These are phyloP conservation scores for Caenorhabditis inopinata DNA, from an alignment of 1,140 invertebrate genomes.

Conservation along the genomic window DNA sequence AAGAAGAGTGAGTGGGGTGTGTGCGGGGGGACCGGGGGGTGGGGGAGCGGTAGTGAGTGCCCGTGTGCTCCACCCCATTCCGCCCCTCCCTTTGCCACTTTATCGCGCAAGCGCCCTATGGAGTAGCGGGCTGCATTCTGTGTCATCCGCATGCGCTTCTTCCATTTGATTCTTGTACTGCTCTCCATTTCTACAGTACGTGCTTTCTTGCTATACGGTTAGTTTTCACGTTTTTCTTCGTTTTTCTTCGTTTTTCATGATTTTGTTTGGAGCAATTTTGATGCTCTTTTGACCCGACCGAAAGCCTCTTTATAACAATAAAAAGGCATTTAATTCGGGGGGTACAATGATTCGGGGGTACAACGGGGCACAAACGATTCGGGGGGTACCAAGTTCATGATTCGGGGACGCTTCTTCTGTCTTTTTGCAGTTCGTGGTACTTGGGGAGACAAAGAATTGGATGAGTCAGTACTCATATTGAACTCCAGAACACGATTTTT, in stretches of 20 bases:
- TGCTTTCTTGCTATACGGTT: constrained; percentile 15
- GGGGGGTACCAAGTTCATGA: no score
- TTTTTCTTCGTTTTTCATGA: neutral
- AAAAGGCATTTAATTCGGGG: no score
- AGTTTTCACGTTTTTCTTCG: neutral
- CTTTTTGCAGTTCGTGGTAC: no score
- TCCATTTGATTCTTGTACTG: constrained; percentile 15
- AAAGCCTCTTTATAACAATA: neutral
- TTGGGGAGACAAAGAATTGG: no score
- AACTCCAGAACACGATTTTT: no score
- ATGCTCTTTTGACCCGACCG: neutral
- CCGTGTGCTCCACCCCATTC: neutral
- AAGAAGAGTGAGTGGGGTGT: no score
- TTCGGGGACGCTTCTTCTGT: no score
- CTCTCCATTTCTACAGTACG: constrained; percentile 28
- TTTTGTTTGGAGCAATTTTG: neutral
- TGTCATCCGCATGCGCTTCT: constrained; percentile 33
- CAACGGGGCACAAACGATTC: no score
- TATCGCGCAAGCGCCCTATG: constrained; percentile 31
- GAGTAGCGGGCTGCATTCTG: constrained; percentile 24
- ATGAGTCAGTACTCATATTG: no score
- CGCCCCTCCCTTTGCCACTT: constrained; percentile 7
- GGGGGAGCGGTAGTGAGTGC: no score
- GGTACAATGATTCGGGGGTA: no score
- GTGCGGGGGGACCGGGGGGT: no score